Evolutionary conservation across 1,140 invertebrate species (phyloP), one percentile per base, ranked within the genome.

Genomic region (Pantala flavescens): DNA sequence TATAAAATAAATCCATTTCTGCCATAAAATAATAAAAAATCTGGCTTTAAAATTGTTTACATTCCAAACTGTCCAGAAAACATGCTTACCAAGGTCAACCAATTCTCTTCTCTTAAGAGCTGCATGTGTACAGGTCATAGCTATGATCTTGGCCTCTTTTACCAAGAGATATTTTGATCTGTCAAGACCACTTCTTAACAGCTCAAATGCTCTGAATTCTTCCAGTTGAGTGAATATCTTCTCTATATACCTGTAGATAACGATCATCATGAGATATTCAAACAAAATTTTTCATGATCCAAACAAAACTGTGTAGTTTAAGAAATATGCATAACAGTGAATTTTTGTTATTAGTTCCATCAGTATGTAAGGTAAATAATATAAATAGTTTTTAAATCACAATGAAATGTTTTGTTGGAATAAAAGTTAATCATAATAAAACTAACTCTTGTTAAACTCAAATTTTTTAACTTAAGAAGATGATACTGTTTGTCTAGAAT

Each of bases 61-160:
- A n/a, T n/a, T n/a, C n/a, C n/a, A n/a, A n/a, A n/a, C 28, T 36
- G 9, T 36, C 9, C 9, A 5, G 2, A 36, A 36, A 5, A 5
- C 9, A 9, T 36, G 28, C 87, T 79, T 80, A 88, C 87, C 95
- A 79, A 98, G 89, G 80, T 98, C 93, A 0, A 99, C 97, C 0
- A 99, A 85, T 82, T 99, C 98, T 74, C 95, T 91, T 49, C 98
- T 87, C 82, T 98, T 99, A 0, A 99, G 85, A 0, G 98, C 98
- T 19, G 98, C 98, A 84, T 99, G 98, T 0, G 98, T 99, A 86
- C 98, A 99, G 0, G 98, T 99, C 98, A 99, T 99, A 2, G 98
- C 98, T 78, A 99, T 99, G 28, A 99, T 98, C 85, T 99, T 99
- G 0, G 98, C 98, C 84, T 99, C 98, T 82, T 98, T 98, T 0